Evolutionary conservation across 1,140 invertebrate genomes (phyloP).

Genomic region (Drosophila dunni): DNA sequence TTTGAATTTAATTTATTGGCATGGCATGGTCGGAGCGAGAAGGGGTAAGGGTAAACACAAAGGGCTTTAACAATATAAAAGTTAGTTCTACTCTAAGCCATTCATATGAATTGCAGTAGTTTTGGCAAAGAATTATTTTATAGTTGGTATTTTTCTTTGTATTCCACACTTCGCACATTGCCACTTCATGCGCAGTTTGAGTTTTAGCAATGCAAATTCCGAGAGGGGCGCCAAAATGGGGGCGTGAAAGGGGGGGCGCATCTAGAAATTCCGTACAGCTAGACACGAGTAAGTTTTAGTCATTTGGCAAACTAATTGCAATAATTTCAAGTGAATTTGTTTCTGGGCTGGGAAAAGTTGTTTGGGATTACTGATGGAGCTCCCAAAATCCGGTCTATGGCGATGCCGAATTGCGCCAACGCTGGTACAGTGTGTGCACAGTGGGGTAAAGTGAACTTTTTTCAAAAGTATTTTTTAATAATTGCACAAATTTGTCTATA

Average conservation of each 20-base stretch:
- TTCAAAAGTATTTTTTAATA: too few species aligned
- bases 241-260: neutral
- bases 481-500: too few species aligned
- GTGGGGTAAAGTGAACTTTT: constrained; percentile 1
- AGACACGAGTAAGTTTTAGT: constrained; percentile 12
- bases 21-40: neutral
- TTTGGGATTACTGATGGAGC: constrained; percentile 24
- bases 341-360: constrained; percentile 15
- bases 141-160: constrained; percentile 10
- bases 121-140: neutral
- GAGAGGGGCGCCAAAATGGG: neutral
- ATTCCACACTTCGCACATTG: neutral
- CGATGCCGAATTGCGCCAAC: neutral
- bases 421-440: constrained; percentile 8
- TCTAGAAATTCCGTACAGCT: neutral
- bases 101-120: neutral
- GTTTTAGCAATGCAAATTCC: constrained; percentile 6
- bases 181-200: neutral
- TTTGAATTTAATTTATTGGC: neutral
- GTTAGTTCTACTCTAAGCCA: constrained; percentile 1
- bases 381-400: constrained; percentile 5
- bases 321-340: constrained; percentile 33
- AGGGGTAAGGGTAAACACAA: neutral
- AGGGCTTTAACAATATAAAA: neutral
- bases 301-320: constrained; percentile 27